Evolutionary conservation across 2,113 vertebrate species (phyloP).

Genomic region (Amphiprion percula): DNA sequence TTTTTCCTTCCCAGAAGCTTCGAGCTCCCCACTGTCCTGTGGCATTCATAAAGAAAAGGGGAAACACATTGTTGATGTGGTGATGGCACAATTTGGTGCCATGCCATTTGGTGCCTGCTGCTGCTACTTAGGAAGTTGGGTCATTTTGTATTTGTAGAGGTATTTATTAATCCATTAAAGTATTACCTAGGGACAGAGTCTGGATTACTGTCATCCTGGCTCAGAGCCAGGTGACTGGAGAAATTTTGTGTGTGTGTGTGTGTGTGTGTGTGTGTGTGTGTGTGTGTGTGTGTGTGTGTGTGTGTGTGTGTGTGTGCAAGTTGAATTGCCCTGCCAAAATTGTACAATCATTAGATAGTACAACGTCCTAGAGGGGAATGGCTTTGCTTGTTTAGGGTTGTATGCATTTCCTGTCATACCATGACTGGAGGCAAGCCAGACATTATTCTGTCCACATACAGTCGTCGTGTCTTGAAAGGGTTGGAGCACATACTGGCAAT

Average conservation of each 20-base stretch:
- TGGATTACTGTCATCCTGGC: constrained; percentile 51
- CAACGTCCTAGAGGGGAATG: constrained; percentile 48
- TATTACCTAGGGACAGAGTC: constrained; percentile 52
- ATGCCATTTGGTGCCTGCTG: constrained; percentile 53
- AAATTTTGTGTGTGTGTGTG: constrained; percentile 21
- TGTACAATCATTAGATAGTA: constrained; percentile 54
- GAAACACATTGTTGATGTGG: constrained; percentile 43
- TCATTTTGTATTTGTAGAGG: constrained; percentile 63
- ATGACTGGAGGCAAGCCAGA: constrained; percentile 65
- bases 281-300: too few relatives aligned
- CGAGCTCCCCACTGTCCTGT: constrained; percentile 5
- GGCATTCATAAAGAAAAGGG: constrained; percentile 45
- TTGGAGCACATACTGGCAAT: constrained; percentile 43
- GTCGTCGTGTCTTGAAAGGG: constrained; percentile 52
- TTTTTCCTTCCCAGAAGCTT: constrained; percentile 54
- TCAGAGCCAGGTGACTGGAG: constrained; percentile 40
- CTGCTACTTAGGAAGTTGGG: constrained; percentile 58
- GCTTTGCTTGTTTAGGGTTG: constrained; percentile 63
- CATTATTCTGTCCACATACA: constrained; percentile 57
- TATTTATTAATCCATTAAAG: constrained; percentile 76
- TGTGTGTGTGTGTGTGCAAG: constrained; percentile 24
- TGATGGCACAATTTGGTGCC: constrained; percentile 51
- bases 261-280: too few relatives aligned
- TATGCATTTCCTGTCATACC: constrained; percentile 68
- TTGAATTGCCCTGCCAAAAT: constrained; percentile 44